Evolutionary conservation across 2,113 vertebrate genomes (phyloP), one percentile per base, ranked within the genome.

Genomic region (Hemiscyllium ocellatum): DNA sequence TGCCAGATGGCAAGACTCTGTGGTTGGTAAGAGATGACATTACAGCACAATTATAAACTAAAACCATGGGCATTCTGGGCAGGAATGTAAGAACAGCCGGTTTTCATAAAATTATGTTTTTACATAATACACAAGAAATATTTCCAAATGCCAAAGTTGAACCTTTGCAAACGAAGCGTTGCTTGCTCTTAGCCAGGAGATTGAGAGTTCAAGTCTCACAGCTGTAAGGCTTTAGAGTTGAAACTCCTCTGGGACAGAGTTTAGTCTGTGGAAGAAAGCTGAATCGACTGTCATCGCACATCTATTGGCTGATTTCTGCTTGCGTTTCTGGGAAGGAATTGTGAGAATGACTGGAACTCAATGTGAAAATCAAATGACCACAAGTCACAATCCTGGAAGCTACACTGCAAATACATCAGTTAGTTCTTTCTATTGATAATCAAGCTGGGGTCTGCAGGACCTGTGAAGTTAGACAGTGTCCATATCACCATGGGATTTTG

Each of bases 11-110:
- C 96, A 98, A 97, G 78, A 98, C 97, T 6, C 97, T 99, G 96
- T 99, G 99, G 99, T 97, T 99, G 98, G 99, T 99, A 96, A 96
- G 98, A 96, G 0, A 50, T 0, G 10, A n/a, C 47, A 95, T 52
- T 24, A 37, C 15, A 33, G 4, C 50, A 12, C 5, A 47, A 50
- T 80, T 89, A 8, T 61, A 61, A 89, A 65, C 24, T 13, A 56
- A 86, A 83, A 95, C 66, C 24, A 4, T 6, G 56, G 70, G 42
- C n/a, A 37, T 87, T 95, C 95, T 87, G 86, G 22, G 13, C 65
- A 66, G 76, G 86, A 61, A 86, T 33, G 24, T 70, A 19, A 8
- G 1, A 87, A 24, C 61, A n/a, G 37, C 80, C 20, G 24, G 42
- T 87, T 95, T 66, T 95, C 4, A 65, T 42, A 70, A 95, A 10